phyloP scores from a whole-genome alignment of 2,797 vertebrate genomes.

The Catostomus latipinnis region DNA sequence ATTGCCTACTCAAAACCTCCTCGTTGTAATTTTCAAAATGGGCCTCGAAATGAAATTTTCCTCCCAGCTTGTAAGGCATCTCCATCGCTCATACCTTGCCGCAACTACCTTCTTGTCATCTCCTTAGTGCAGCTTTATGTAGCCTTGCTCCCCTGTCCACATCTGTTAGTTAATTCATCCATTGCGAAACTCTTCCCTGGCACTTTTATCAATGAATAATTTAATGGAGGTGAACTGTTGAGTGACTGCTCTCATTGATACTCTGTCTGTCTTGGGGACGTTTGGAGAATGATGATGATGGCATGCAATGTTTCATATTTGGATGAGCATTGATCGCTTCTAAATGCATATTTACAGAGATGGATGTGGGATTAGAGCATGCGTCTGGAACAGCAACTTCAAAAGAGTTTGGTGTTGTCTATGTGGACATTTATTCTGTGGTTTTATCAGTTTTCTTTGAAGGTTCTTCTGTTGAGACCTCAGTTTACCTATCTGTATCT shows the following conservation, averaged over 20 bases:
- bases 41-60: constrained; percentile 70
- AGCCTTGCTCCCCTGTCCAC: constrained; percentile 50
- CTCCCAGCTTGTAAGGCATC: constrained; percentile 53
- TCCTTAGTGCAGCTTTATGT: constrained; percentile 30
- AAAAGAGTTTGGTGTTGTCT: background rate
- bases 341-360: constrained; percentile 17
- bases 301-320: constrained; percentile 37
- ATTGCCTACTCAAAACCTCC: constrained; percentile 71
- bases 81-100: constrained; percentile 58
- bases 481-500: constrained; percentile 36
- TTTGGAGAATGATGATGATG: constrained; percentile 31
- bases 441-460: constrained; percentile 35
- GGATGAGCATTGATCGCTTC: constrained; percentile 29
- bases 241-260: constrained; percentile 52
- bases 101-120: constrained; percentile 53
- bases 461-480: constrained; percentile 12
- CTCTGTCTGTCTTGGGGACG: constrained; percentile 48
- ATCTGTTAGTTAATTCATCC: constrained; percentile 56
- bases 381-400: background rate
- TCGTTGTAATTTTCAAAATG: constrained; percentile 74
- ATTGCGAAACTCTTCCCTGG: constrained; percentile 44
- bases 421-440: background rate
- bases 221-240: constrained; percentile 51
- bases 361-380: constrained; percentile 24
- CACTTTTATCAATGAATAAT: constrained; percentile 59